Evolutionary conservation across 2,797 vertebrate species (phyloP), one percentile per base, ranked within the genome.

Genomic region (Intellagama lesueurii): DNA sequence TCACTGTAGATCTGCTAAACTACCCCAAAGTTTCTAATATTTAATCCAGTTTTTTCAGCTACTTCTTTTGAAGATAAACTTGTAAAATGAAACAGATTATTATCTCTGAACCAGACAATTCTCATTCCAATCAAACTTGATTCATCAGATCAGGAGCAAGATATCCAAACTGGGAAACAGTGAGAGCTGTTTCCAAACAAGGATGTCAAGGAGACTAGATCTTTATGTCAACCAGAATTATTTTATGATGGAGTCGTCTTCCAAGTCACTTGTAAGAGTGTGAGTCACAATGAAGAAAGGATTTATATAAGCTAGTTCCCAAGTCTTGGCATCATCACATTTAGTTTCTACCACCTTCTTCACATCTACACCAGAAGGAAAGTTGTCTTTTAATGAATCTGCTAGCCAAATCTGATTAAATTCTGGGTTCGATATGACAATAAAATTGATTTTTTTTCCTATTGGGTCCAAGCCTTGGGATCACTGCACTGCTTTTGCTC

Each of bases 141-240:
- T 60, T 81, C 81, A 72, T 72, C 28, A 52, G 35, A 76, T 7
- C 5, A 3, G 28, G 52, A 76, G 73, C 35, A 47, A 3, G 12
- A 35, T 11, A 82, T 49, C 30, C 80, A 82, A 44, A 66, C 40
- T 64, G 30, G 35, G 22, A 14, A 81, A 70, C 14, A 7, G 2
- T 6, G n/a, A 75, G 52, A 2, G 0, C 40, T 73, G 68, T 60
- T 49, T 73, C 80, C 35, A 84, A 90, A 80, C 32, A 75, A 49
- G 52, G 81, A 84, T 17, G 90, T 92, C 68, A 80, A 73, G 35
- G 81, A 89, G 6, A 49, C 3, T 24, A 35, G 2, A 30, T 56
- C 26, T 47, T 56, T 69, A 85, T 79, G 11, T 32, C 72, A 28
- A 44, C 68, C 7, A n/a, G 70, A 75, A n/a, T 56, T 26, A 35